A percentile compares a stretch with the other conserved stretches of the same genome.
These are phyloP conservation scores for Metacarcinus magister DNA, from an alignment of 2,888 invertebrate genomes.

Conservation along the genomic window DNA sequence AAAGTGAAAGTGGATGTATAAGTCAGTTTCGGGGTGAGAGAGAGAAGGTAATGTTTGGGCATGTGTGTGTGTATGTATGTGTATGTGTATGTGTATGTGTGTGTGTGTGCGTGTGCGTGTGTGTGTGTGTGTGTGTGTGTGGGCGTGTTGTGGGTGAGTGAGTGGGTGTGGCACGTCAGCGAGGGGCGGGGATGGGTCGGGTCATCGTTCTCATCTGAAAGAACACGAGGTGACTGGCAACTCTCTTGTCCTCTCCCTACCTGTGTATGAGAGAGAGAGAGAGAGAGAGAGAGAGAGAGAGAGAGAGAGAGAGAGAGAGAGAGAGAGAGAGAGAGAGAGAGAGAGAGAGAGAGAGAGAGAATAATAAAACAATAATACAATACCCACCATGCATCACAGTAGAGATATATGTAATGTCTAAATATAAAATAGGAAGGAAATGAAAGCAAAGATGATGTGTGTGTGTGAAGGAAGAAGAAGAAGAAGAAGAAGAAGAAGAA, in stretches of 20 bases:
- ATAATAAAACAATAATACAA: not conserved
- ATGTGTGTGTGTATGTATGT: not conserved
- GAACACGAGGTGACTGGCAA: slow-evolving; percentile 19
- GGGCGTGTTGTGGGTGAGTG: not conserved
- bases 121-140: not conserved
- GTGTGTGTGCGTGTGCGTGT: slow-evolving; percentile 26
- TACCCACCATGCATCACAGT: not conserved
- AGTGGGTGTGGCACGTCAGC: slow-evolving; percentile 26
- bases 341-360: not conserved
- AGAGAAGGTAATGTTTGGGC: slow-evolving; percentile 20
- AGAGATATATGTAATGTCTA: not conserved
- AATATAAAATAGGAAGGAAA: not conserved
- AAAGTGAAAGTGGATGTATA: slow-evolving; percentile 45
- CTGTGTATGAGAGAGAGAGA: not conserved
- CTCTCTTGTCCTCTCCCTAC: not conserved
- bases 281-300: slow-evolving; percentile 2
- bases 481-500: no score
- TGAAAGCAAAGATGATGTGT: not conserved
- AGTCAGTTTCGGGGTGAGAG: slow-evolving; percentile 34
- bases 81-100: slow-evolving; percentile 20
- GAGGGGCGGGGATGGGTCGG: slow-evolving; percentile 20
- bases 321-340: not conserved
- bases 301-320: slow-evolving; percentile 41
- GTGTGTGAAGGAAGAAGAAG: no score
- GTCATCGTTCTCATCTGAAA: slow-evolving; percentile 36